These are phyloP conservation scores for Heliothis virescens DNA, from an alignment of 1,140 invertebrate genomes.

Conservation along the genomic window DNA sequence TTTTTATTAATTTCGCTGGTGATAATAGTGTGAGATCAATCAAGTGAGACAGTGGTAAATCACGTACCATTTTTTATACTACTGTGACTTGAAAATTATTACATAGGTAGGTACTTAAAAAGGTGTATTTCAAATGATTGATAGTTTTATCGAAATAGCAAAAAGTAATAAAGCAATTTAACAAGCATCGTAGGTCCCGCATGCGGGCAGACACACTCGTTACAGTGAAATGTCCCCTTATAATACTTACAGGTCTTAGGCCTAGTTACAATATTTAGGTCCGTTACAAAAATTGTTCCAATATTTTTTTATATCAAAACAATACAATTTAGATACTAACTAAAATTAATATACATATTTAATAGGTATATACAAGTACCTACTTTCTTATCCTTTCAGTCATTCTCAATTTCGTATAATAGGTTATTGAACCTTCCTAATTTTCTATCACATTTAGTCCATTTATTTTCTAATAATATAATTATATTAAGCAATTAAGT, in stretches of 20 bases:
- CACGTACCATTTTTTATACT: too few species aligned
- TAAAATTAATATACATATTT: constrained; percentile 7
- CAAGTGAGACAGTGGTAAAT: too few species aligned
- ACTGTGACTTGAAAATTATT: too few species aligned
- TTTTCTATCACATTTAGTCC: constrained; percentile 21
- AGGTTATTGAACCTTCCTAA: background rate
- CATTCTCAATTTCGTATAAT: constrained; percentile 33
- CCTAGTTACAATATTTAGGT: constrained; percentile 12
- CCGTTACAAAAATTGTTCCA: constrained; percentile 22
- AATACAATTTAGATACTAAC: constrained; percentile 16
- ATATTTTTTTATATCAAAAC: constrained; percentile 13
- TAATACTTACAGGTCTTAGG: background rate
- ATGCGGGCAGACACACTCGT: too few species aligned
- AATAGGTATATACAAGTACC: background rate
- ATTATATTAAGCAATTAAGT: background rate
- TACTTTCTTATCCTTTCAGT: constrained; percentile 15
- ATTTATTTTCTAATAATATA: background rate
- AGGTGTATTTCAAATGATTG: too few species aligned
- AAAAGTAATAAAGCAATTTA: too few species aligned
- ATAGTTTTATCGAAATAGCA: too few species aligned
- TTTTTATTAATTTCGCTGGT: too few species aligned
- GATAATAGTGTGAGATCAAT: too few species aligned
- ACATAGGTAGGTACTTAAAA: too few species aligned
- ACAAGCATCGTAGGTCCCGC: too few species aligned
- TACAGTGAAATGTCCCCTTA: too few species aligned